Evolutionary conservation across 2,113 vertebrate genomes (phyloP).

Genomic region (Formicarius rufipectus): DNA sequence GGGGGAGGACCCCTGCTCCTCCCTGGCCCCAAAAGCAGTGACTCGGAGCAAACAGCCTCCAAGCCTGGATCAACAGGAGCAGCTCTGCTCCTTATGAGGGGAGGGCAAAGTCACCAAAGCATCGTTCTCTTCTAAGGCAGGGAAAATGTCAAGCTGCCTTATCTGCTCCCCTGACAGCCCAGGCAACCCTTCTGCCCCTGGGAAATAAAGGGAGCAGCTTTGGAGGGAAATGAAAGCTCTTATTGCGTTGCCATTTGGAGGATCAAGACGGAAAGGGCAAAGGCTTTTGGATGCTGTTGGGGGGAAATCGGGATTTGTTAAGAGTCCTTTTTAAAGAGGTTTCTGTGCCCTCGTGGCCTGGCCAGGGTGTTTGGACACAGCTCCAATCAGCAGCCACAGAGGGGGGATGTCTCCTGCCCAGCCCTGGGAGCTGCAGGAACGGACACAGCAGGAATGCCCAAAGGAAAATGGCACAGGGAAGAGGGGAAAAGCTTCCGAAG

Average conservation of each 20-base stretch:
- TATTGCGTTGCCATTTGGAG: conserved; percentile 18
- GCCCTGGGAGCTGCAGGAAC: neutral
- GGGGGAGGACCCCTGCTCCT: too few species aligned
- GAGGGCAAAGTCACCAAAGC: neutral
- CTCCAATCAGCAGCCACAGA: neutral
- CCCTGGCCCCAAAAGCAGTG: neutral
- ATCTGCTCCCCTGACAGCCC: neutral
- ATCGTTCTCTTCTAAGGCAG: neutral
- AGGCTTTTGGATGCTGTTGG: neutral
- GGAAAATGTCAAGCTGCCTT: neutral
- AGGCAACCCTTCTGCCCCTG: neutral
- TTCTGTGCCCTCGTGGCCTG: neutral
- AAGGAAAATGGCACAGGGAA: neutral
- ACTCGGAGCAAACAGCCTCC: neutral
- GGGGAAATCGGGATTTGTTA: neutral
- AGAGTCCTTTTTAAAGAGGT: neutral
- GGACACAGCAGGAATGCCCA: neutral
- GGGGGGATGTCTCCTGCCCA: neutral
- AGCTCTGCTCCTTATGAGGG: neutral
- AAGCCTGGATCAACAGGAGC: neutral
- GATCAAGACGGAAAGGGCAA: conserved; percentile 23
- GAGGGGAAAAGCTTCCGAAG: neutral
- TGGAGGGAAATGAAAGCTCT: conserved; percentile 5
- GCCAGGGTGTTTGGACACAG: neutral
- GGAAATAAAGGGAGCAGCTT: neutral